Percentiles rank a stretch among this genome's conserved stretches.
Evolutionary conservation across 1,140 invertebrate genomes (phyloP).

Genomic region (Triops longicaudatus): DNA sequence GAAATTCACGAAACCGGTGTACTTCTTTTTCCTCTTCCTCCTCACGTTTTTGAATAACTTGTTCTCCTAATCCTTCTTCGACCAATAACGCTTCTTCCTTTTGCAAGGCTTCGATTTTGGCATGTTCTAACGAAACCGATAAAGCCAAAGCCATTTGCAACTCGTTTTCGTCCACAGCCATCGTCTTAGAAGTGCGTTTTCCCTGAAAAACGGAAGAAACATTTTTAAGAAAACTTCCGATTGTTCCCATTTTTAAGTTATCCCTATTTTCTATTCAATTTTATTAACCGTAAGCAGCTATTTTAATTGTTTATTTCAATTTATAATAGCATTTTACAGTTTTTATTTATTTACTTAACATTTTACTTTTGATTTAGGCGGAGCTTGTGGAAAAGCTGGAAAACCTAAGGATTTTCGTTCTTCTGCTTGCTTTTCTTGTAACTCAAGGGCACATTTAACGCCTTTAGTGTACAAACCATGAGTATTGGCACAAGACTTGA

Average conservation of each 20-base stretch:
- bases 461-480: neutral
- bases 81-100: neutral
- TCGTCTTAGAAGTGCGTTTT: neutral
- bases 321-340: too few species aligned
- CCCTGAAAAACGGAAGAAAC: neutral
- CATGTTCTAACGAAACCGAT: neutral
- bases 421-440: constrained; percentile 7
- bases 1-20: neutral
- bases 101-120: neutral
- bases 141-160: neutral
- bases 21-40: neutral
- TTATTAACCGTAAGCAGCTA: too few species aligned
- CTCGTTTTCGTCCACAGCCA: neutral
- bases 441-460: neutral
- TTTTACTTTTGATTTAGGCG: neutral
- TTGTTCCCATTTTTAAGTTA: too few species aligned
- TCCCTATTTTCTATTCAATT: too few species aligned
- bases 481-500: neutral
- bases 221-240: too few species aligned
- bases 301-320: too few species aligned
- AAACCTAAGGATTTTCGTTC: neutral
- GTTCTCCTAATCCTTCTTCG: neutral
- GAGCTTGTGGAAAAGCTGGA: neutral
- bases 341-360: too few species aligned
- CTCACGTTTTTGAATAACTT: neutral